phyloP scores from a whole-genome alignment of 1,140 invertebrate species.

The Kradibia gibbosae region DNA sequence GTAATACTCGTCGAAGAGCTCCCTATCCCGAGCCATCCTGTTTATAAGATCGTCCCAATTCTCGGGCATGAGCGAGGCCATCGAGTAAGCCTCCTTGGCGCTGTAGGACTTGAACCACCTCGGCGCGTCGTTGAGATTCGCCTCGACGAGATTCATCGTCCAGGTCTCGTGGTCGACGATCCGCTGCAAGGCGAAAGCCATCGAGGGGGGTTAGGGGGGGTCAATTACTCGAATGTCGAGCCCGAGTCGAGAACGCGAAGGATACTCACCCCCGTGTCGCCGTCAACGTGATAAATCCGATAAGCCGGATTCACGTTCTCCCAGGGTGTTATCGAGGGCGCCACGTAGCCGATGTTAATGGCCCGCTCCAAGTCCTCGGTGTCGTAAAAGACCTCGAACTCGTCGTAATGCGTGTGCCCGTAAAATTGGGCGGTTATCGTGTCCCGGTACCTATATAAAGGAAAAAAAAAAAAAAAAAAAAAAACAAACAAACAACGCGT shows the following conservation, averaged over 20 bases:
- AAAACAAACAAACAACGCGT: no score
- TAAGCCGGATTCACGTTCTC: constrained; percentile 95
- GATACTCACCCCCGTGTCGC: no score
- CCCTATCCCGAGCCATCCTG: constrained; percentile 3
- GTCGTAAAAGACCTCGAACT: constrained; percentile 95
- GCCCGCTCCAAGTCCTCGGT: constrained; percentile 83
- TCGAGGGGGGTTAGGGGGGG: no score
- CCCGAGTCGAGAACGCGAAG: no score
- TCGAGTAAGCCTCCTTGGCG: constrained; percentile 35
- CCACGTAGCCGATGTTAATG: constrained; percentile 90
- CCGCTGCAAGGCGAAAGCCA: background rate
- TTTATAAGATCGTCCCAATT: constrained; percentile 45
- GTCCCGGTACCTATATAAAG: constrained; percentile 85
- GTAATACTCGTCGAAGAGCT: constrained; percentile 41
- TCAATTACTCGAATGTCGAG: no score
- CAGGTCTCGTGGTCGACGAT: constrained; percentile 46
- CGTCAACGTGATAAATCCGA: constrained; percentile 81
- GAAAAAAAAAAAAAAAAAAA: no score
- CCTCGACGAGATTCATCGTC: constrained; percentile 48
- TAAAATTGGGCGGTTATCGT: constrained; percentile 95
- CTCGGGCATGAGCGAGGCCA: constrained; percentile 32
- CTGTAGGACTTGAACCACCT: constrained; percentile 43
- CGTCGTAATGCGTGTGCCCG: constrained; percentile 95
- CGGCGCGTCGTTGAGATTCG: constrained; percentile 36
- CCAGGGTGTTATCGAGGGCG: constrained; percentile 94